Evolutionary conservation across 92 coral and sea anemone genomes (phyloP).

Genomic region (Heliopora coerulea): DNA sequence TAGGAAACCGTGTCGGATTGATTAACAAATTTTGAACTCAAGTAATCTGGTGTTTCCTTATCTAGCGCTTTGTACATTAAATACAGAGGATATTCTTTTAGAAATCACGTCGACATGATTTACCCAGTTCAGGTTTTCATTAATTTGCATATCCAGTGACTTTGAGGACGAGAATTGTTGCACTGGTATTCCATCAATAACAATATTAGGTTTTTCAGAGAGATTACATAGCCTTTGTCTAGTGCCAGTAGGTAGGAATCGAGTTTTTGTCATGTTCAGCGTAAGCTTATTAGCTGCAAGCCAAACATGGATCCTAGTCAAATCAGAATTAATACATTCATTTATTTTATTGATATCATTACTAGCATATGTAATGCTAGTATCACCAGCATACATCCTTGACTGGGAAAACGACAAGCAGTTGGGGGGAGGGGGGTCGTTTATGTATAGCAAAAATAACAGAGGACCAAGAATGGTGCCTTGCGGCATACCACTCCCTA

Average conservation of each 20-base stretch:
- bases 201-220: constrained; percentile 31
- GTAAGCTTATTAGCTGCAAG: constrained; percentile 47
- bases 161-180: not conserved
- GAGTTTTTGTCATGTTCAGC: constrained; percentile 35
- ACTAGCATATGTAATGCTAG: constrained; percentile 53
- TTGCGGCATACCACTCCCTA: too few species aligned
- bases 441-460: too few species aligned
- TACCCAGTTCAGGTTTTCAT: not conserved
- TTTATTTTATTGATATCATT: constrained; percentile 37
- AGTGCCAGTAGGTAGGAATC: constrained; percentile 32
- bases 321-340: constrained; percentile 43
- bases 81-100: not conserved
- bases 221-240: constrained; percentile 39
- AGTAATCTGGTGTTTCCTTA: constrained; percentile 40
- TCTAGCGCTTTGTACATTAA: constrained; percentile 40
- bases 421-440: too few species aligned
- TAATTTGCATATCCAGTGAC: not conserved
- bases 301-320: constrained; percentile 33
- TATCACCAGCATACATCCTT: constrained; percentile 51
- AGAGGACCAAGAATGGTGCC: too few species aligned
- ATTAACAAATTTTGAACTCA: constrained; percentile 8
- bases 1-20: not conserved
- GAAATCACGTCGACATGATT: not conserved
- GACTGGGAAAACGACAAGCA: constrained; percentile 41
- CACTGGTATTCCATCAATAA: not conserved